These are phyloP conservation scores for Coleophora deauratella DNA, from an alignment of 2,888 invertebrate genomes.

Conservation along the genomic window DNA sequence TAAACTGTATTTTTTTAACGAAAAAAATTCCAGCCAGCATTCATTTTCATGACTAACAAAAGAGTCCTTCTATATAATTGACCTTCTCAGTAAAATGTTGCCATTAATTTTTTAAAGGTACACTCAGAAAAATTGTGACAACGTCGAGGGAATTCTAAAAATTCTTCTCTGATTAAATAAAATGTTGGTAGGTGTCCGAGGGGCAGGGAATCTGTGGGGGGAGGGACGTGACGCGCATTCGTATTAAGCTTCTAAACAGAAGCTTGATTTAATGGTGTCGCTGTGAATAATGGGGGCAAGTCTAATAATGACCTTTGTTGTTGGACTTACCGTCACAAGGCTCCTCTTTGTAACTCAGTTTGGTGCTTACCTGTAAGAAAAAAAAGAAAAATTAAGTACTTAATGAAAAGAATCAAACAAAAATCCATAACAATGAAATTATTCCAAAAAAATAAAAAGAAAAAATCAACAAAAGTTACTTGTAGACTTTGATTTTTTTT, in stretches of 20 bases:
- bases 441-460: too few species aligned
- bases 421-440: too few species aligned
- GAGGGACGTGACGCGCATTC: conserved; percentile 51
- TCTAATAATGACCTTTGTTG: conserved; percentile 3
- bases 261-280: conserved; percentile 2
- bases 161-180: conserved; percentile 68
- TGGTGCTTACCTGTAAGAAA: conserved; percentile 46
- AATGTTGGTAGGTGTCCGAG: conserved; percentile 47
- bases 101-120: conserved; percentile 10
- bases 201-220: conserved; percentile 31
- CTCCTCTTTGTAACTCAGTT: conserved; percentile 24
- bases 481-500: too few species aligned
- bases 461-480: too few species aligned
- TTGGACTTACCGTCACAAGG: conserved; percentile 22
- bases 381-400: conserved; percentile 11
- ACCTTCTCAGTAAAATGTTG: conserved; percentile 25
- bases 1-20: too few species aligned
- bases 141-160: conserved; percentile 61
- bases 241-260: conserved; percentile 36
- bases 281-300: background rate
- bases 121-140: conserved; percentile 43
- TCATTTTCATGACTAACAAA: too few species aligned
- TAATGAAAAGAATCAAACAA: too few species aligned
- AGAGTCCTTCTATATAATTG: too few species aligned
- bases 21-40: conserved; percentile 11